Percentiles rank a stretch among this genome's conserved stretches.
Conservation (phyloP, 2,888 invertebrate species). For the Ceratothoa steindachneri region DNA sequence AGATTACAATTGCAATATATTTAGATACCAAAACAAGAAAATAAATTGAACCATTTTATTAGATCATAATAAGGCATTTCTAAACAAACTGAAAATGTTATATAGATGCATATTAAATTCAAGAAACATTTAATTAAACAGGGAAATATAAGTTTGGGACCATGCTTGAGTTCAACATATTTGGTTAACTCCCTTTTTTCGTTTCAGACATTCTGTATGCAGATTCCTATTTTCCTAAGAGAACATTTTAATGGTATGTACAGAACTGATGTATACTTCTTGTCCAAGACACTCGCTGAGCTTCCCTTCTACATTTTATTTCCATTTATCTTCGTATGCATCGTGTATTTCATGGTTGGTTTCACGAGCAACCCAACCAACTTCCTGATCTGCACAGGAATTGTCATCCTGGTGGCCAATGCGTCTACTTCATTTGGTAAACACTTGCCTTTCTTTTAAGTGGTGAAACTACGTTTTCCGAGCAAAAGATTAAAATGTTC, state of each 20-base stretch:
- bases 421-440: conserved; percentile 83
- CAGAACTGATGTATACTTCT: conserved; percentile 81
- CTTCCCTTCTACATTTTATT: conserved; percentile 78
- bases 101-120: too few relatives aligned
- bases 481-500: neutral
- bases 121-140: too few relatives aligned
- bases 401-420: conserved; percentile 79
- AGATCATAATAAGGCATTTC: too few relatives aligned
- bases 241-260: conserved; percentile 89
- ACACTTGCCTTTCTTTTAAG: too few relatives aligned
- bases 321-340: conserved; percentile 73
- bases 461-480: too few relatives aligned
- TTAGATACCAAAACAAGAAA: too few relatives aligned
- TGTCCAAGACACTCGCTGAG: conserved; percentile 86
- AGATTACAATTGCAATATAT: too few relatives aligned
- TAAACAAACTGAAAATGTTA: too few relatives aligned
- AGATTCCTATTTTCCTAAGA: conserved; percentile 80
- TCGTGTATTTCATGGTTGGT: conserved; percentile 86
- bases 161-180: too few relatives aligned
- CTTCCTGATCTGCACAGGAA: conserved; percentile 61
- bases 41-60: too few relatives aligned
- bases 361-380: conserved; percentile 64
- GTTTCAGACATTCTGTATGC: conserved; percentile 77
- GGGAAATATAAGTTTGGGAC: too few relatives aligned
- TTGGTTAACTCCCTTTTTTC: too few relatives aligned